Conservation (phyloP, 2,113 vertebrate genomes). For the Ceyx margarethae region DNA sequence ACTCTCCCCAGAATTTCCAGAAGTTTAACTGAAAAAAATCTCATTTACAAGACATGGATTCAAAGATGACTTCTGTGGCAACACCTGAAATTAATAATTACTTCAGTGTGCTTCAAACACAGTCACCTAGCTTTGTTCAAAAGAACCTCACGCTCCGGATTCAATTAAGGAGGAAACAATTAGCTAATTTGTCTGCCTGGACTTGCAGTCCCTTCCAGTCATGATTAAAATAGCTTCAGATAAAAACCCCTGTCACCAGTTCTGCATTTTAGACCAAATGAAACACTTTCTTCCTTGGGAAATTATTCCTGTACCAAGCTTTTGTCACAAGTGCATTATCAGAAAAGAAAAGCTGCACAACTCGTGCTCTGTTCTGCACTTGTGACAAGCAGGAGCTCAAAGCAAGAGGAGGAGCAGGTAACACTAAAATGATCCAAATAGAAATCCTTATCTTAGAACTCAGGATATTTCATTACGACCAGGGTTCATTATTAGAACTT, state of each 20-base stretch:
- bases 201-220: background rate
- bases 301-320: background rate
- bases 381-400: background rate
- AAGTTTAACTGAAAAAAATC: background rate
- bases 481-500: background rate
- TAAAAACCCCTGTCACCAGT: background rate
- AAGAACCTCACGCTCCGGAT: background rate
- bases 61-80: background rate
- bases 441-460: background rate
- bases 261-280: background rate
- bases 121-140: too few species aligned
- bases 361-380: background rate
- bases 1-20: background rate
- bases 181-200: background rate
- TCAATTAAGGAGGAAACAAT: background rate
- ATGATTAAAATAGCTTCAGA: background rate
- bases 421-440: background rate
- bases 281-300: background rate
- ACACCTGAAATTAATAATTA: background rate
- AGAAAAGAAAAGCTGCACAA: background rate
- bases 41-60: background rate
- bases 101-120: background rate
- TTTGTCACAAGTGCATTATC: background rate
- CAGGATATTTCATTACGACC: background rate
- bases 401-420: background rate